Percentiles rank a stretch among this genome's conserved stretches.
phyloP scores from a whole-genome alignment of 2,888 invertebrate species.

The Dasysyrphus tricinctus region DNA sequence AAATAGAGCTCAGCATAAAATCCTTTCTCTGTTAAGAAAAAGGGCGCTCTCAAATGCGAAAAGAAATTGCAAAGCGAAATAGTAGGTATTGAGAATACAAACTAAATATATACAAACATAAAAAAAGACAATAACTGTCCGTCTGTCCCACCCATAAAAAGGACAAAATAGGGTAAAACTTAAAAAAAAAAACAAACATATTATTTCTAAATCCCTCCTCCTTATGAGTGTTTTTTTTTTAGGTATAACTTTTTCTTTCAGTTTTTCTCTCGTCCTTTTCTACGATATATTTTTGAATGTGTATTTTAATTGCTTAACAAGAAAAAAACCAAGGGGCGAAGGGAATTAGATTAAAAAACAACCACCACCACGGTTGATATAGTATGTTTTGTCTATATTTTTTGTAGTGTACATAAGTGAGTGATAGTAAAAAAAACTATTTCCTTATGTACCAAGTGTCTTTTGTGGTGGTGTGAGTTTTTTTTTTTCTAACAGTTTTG shows the following conservation, averaged over 20 bases:
- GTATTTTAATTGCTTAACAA: constrained; percentile 49
- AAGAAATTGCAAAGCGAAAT: background rate
- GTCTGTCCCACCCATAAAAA: constrained; percentile 65
- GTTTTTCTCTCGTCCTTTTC: constrained; percentile 3
- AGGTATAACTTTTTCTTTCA: background rate
- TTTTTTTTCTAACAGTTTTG: constrained; percentile 7
- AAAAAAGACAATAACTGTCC: constrained; percentile 49
- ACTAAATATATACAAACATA: background rate
- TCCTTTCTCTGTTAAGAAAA: background rate
- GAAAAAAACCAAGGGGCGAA: constrained; percentile 10
- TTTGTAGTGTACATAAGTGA: constrained; percentile 34
- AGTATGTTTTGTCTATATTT: constrained; percentile 20
- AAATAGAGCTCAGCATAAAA: background rate
- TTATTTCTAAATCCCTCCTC: constrained; percentile 70
- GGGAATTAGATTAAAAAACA: constrained; percentile 11
- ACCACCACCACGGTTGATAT: constrained; percentile 15
- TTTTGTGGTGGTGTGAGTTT: constrained; percentile 38
- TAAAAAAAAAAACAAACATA: constrained; percentile 20
- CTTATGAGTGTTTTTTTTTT: constrained; percentile 35
- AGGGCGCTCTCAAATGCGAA: background rate
- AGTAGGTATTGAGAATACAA: background rate
- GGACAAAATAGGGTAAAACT: constrained; percentile 21
- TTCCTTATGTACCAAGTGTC: constrained; percentile 32
- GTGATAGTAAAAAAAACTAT: constrained; percentile 22
- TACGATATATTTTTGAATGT: constrained; percentile 45